Percentiles rank a stretch among this genome's conserved stretches.
These are phyloP conservation scores for Hedychridium roseum DNA, from an alignment of 2,888 invertebrate genomes.

Conservation along the genomic window DNA sequence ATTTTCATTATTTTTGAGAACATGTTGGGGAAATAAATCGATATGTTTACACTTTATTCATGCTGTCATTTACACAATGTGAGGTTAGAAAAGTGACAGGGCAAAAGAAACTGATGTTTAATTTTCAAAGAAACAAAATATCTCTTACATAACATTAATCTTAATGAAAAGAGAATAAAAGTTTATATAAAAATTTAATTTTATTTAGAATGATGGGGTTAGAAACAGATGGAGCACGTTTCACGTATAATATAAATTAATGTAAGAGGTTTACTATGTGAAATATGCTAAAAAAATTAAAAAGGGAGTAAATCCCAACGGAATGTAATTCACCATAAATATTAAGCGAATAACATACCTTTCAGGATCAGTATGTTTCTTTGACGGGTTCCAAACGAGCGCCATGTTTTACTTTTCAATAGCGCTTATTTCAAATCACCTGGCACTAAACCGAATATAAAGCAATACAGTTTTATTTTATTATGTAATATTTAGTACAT, in stretches of 20 bases:
- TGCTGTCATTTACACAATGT: too few relatives aligned
- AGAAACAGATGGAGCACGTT: slow-evolving; percentile 17
- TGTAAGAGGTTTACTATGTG: neutral
- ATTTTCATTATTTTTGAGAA: neutral
- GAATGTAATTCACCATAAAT: slow-evolving; percentile 10
- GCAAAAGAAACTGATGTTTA: too few relatives aligned
- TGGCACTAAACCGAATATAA: slow-evolving; percentile 3
- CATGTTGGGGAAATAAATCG: too few relatives aligned
- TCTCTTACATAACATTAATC: too few relatives aligned
- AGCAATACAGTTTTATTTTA: neutral
- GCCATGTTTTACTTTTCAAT: slow-evolving; percentile 44
- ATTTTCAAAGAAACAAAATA: too few relatives aligned
- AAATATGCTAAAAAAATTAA: too few relatives aligned
- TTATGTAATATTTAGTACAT: neutral
- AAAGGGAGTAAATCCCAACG: too few relatives aligned
- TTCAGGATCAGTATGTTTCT: slow-evolving; percentile 82
- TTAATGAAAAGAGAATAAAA: too few relatives aligned
- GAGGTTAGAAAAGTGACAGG: too few relatives aligned
- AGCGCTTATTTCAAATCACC: neutral
- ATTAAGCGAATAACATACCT: slow-evolving; percentile 65
- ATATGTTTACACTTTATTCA: too few relatives aligned
- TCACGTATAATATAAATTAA: neutral
- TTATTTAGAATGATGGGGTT: slow-evolving; percentile 29
- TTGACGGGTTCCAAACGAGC: slow-evolving; percentile 74
- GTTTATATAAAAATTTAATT: neutral